Conservation (phyloP, 2,888 invertebrate genomes). For the Nymphalis c-album region DNA sequence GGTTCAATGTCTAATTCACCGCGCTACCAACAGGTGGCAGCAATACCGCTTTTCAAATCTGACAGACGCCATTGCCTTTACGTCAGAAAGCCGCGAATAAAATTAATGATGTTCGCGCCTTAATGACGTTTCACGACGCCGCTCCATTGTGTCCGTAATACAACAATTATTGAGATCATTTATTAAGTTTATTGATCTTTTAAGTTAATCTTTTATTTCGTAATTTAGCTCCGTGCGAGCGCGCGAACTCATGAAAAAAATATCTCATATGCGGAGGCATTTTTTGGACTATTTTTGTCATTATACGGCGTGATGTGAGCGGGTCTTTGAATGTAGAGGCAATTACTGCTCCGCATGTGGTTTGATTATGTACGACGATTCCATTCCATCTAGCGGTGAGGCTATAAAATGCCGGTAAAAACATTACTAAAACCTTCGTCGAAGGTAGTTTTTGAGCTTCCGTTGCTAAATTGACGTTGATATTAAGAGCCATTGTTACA, state of each 20-base stretch:
- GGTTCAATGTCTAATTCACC: conserved; percentile 76
- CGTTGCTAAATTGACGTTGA: conserved; percentile 77
- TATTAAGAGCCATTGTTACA: conserved; percentile 69
- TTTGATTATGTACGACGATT: conserved; percentile 77
- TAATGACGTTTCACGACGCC: conserved; percentile 81
- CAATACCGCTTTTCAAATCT: conserved; percentile 76
- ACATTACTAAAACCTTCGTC: conserved; percentile 71
- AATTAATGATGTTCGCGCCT: conserved; percentile 81
- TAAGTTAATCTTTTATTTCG: conserved; percentile 82
- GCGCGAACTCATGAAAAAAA: conserved; percentile 76
- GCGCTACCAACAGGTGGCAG: conserved; percentile 81
- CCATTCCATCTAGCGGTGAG: conserved; percentile 73
- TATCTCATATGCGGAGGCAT: conserved; percentile 78
- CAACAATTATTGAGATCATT: conserved; percentile 82
- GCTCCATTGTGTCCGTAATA: conserved; percentile 81
- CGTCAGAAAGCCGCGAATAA: conserved; percentile 81
- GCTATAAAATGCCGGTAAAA: conserved; percentile 70
- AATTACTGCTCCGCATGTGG: conserved; percentile 81
- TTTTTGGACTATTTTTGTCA: conserved; percentile 82
- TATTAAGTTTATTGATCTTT: conserved; percentile 83
- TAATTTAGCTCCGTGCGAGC: conserved; percentile 78
- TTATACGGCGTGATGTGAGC: conserved; percentile 81
- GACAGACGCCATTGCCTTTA: conserved; percentile 80
- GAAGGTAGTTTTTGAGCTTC: conserved; percentile 74
- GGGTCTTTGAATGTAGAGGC: conserved; percentile 79